phyloP scores from a whole-genome alignment of 2,113 vertebrate species.

The Dasyurus viverrinus region DNA sequence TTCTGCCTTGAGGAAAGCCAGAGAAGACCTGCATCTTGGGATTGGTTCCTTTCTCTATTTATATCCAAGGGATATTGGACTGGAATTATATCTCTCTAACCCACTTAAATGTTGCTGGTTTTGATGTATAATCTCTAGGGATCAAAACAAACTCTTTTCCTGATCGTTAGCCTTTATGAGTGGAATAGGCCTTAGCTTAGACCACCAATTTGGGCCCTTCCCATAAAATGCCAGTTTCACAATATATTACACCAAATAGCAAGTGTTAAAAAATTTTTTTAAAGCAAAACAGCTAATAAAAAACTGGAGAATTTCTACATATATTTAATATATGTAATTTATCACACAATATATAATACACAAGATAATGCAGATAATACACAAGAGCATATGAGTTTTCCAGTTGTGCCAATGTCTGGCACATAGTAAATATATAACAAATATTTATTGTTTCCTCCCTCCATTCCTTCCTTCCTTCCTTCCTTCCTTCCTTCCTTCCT shows the following conservation, averaged over 20 bases:
- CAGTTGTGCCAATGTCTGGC: not conserved
- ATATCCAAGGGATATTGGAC: not conserved
- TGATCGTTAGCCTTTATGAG: not conserved
- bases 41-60: not conserved
- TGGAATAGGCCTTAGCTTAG: not conserved
- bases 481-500: too few relatives aligned
- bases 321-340: not conserved
- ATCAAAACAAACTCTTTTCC: not conserved
- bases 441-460: not conserved
- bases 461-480: too few relatives aligned
- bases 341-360: too few relatives aligned
- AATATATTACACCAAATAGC: not conserved
- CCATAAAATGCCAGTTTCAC: not conserved
- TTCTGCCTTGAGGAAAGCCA: not conserved
- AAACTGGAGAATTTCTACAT: not conserved
- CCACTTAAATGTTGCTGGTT: not conserved
- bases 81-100: not conserved
- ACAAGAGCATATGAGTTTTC: not conserved
- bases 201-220: not conserved
- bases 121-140: not conserved
- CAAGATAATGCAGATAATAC: not conserved
- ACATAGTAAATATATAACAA: not conserved
- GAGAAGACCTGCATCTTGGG: not conserved
- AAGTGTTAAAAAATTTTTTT: not conserved
- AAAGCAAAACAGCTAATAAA: not conserved